Evolutionary conservation across 2,113 vertebrate genomes (phyloP), one percentile per base, ranked within the genome.

Genomic region (Eulacestoma nigropectus): DNA sequence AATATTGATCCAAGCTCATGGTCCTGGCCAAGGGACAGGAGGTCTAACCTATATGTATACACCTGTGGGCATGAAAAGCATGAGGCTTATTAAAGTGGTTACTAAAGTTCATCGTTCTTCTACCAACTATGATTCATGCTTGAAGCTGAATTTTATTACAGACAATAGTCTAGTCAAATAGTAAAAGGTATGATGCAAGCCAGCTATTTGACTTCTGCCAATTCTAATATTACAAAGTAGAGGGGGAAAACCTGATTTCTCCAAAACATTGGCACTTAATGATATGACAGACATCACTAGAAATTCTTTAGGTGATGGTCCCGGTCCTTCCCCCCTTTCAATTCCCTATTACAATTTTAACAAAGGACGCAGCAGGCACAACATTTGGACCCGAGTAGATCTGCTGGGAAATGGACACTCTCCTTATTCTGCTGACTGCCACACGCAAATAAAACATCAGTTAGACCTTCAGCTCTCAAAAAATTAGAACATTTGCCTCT

Each of bases 91-190:
- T 81, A 27, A 4, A 1, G 23, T 33, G 19, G 41, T 88, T 87
- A 76, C 33, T 93, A 68, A 89, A 93, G 22, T 76, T 95, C 63
- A 79, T 44, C 2, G 1, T 86, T 74, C 53, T 85, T 91, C 59
- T 79, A 70, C 73, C 84, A 96, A 96, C 81, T 67, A 41, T 82
- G 79, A 95, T 62, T 95, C 82, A 96, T 33, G 26, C 27, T 84
- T 56, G 82, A 94, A 94, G 76, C n/a, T 73, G 84, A 79, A 49
- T 75, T 96, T 94, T 95, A 96, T 94, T 88, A 81, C 16, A 77
- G 72, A 47, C 29, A 42, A 67, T 37, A 85, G 62, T 59, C 69
- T 93, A 72, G 52, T 67, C 89, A 97, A 95, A 96, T 55, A 95
- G 56, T 57, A 75, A 92, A 80, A 88, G 8, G 52, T 32, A 72